Conservation (phyloP, 2,113 vertebrate genomes). For the Nycticorax nycticorax region DNA sequence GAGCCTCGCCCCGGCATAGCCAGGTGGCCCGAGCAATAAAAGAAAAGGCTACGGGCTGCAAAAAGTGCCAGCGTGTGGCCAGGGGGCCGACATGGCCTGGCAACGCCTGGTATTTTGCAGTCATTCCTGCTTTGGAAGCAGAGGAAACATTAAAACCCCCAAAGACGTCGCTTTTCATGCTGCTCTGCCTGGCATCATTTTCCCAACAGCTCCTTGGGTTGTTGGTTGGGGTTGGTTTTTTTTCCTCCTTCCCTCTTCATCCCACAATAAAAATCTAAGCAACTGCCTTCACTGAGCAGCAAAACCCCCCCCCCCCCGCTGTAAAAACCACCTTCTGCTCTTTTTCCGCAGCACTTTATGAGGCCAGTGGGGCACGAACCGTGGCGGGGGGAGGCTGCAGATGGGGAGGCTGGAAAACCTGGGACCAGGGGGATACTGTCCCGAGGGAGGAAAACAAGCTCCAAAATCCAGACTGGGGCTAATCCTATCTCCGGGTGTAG, state of each 20-base stretch:
- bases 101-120: neutral
- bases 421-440: neutral
- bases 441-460: neutral
- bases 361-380: neutral
- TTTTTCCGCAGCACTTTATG: neutral
- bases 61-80: neutral
- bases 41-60: neutral
- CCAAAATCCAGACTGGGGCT: neutral
- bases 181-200: neutral
- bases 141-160: neutral
- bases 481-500: neutral
- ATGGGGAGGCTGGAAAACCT: neutral
- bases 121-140: neutral
- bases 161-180: neutral
- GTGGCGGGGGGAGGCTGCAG: neutral
- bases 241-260: neutral
- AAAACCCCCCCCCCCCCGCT: neutral
- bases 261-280: neutral
- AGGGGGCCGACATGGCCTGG: neutral
- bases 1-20: accelerated
- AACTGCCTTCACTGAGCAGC: neutral
- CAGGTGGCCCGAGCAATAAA: neutral
- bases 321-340: neutral
- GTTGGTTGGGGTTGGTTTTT: no score
- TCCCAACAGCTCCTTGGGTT: neutral